Conservation (phyloP, 2,888 invertebrate genomes). For the Timema cristinae region DNA sequence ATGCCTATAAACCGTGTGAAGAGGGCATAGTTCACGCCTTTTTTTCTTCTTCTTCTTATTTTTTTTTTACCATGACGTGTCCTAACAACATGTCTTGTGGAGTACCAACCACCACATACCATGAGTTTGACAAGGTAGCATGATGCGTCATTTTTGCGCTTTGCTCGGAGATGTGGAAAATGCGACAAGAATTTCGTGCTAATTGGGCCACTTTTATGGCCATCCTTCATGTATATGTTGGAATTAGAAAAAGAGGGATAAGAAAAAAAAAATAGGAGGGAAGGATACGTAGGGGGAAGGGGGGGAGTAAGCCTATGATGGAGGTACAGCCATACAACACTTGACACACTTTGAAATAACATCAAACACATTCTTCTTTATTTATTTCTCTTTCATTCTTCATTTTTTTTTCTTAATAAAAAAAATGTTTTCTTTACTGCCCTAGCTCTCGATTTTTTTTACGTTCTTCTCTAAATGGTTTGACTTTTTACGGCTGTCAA, state of each 20-base stretch:
- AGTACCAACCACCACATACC: no score
- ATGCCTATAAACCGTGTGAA: no score
- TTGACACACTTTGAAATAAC: constrained; percentile 13
- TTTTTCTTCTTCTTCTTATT: no score
- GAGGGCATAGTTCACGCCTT: no score
- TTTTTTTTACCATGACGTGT: no score
- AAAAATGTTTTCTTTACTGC: no score
- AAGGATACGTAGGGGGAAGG: no score
- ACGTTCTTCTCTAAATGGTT: constrained; percentile 14
- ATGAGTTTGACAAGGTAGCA: constrained; percentile 13
- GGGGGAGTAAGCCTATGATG: no score
- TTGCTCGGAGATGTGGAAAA: constrained; percentile 13
- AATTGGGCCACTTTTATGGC: constrained; percentile 17
- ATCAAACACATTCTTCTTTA: neutral
- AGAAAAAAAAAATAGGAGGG: no score
- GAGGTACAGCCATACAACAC: neutral
- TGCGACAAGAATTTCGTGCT: constrained; percentile 19
- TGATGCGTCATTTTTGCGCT: constrained; percentile 16
- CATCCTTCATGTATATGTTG: no score
- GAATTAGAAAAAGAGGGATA: no score
- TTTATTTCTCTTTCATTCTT: neutral
- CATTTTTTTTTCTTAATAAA: neutral
- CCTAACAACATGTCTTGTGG: no score
- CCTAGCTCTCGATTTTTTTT: neutral
- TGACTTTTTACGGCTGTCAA: constrained; percentile 26